phyloP scores from a whole-genome alignment of 2,888 invertebrate species.

The Leptopilina syphax region DNA sequence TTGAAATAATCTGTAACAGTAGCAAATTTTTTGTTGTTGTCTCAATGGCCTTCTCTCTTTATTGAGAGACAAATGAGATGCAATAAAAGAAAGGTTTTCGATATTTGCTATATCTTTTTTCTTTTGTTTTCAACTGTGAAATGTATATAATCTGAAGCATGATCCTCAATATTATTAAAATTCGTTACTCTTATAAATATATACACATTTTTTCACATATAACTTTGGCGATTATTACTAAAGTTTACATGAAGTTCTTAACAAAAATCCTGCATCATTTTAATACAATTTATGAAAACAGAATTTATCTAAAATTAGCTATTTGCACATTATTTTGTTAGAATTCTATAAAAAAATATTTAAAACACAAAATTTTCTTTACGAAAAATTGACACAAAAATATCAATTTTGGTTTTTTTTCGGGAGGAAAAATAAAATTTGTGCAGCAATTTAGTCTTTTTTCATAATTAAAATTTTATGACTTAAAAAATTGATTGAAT shows the following conservation, averaged over 20 bases:
- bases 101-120: neutral
- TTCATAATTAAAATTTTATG: too few relatives aligned
- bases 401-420: too few relatives aligned
- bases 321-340: neutral
- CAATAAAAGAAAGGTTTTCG: neutral
- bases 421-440: too few relatives aligned
- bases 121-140: neutral
- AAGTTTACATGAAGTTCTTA: neutral
- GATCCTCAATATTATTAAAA: slow-evolving; percentile 7
- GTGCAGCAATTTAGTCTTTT: too few relatives aligned
- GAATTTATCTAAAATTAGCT: neutral
- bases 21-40: too few relatives aligned
- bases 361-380: neutral
- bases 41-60: too few relatives aligned
- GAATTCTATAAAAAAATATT: neutral
- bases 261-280: neutral
- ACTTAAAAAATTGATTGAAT: too few relatives aligned
- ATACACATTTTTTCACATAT: neutral
- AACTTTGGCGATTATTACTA: slow-evolving; percentile 1
- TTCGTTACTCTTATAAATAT: neutral
- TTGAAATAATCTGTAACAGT: too few relatives aligned
- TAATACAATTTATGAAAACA: neutral
- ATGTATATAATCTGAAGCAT: slow-evolving; percentile 10
- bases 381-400: too few relatives aligned
- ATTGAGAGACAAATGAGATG: too few relatives aligned